Conservation (phyloP, 2,113 vertebrate genomes). For the Dicerorhinus sumatrensis region DNA sequence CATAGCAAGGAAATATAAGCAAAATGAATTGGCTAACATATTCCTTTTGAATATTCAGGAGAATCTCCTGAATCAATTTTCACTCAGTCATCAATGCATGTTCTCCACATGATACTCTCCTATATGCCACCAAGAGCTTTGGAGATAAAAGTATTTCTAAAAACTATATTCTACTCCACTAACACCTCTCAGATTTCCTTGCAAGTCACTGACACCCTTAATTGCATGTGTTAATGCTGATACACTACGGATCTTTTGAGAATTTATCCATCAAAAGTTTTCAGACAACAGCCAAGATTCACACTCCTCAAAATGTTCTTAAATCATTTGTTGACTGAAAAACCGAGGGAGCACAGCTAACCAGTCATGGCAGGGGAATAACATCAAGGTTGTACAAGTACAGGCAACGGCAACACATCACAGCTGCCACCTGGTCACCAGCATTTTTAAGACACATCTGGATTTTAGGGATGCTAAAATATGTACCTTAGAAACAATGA, state of each 20-base stretch:
- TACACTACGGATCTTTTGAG: neutral
- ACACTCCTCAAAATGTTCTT: neutral
- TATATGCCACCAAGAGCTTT: neutral
- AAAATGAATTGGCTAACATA: neutral
- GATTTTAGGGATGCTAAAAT: constrained; percentile 10
- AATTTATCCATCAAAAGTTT: neutral
- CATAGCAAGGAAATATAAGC: neutral
- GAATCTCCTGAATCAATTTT: constrained; percentile 1
- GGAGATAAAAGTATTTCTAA: neutral
- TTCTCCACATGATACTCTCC: neutral
- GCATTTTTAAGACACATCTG: neutral
- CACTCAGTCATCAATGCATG: neutral
- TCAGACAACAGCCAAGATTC: constrained; percentile 18
- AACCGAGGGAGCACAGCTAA: neutral
- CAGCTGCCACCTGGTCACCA: neutral
- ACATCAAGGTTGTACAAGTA: neutral
- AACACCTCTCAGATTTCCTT: neutral
- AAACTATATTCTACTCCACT: neutral
- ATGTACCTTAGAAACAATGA: neutral
- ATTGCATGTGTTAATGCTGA: neutral
- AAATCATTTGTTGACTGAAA: constrained; percentile 7
- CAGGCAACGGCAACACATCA: neutral
- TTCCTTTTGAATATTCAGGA: neutral
- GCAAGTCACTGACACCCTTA: neutral
- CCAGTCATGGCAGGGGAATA: neutral